Conservation (phyloP, 1,140 invertebrate genomes). For the Drosophila subobscura region DNA sequence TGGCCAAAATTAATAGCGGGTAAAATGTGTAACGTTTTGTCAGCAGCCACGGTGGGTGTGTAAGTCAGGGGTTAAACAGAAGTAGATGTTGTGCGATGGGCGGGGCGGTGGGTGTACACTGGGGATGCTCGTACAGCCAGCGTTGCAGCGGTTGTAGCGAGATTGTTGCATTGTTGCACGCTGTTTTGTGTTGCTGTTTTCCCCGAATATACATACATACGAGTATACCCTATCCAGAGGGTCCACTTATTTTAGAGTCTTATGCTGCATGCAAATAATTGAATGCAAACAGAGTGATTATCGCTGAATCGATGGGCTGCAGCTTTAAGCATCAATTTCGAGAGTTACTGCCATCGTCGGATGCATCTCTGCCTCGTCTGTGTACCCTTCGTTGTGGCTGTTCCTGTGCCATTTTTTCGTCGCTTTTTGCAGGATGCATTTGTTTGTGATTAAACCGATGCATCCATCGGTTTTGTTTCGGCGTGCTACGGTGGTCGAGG, state of each 20-base stretch:
- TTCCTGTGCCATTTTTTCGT: not conserved
- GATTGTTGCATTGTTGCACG: too few relatives aligned
- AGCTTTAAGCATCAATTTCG: not conserved
- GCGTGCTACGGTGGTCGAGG: slow-evolving; percentile 38
- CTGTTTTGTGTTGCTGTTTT: not conserved
- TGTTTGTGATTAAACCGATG: slow-evolving; percentile 72
- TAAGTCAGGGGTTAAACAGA: too few relatives aligned
- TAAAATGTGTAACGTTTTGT: slow-evolving; percentile 73
- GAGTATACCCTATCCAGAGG: too few relatives aligned
- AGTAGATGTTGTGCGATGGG: too few relatives aligned
- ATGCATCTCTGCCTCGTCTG: too few relatives aligned
- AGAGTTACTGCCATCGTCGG: not conserved
- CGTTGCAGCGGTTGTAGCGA: too few relatives aligned
- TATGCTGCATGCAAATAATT: too few relatives aligned
- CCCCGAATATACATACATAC: not conserved
- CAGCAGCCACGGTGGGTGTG: slow-evolving; percentile 39
- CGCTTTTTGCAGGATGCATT: slow-evolving; percentile 61
- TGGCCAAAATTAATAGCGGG: slow-evolving; percentile 69
- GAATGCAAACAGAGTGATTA: too few relatives aligned
- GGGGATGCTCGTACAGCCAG: not conserved
- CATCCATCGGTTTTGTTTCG: slow-evolving; percentile 58
- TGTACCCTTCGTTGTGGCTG: too few relatives aligned
- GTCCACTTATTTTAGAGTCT: not conserved
- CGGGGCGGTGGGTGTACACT: not conserved
- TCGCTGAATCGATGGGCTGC: not conserved